Conservation (phyloP, 1,140 invertebrate species). For the Spodoptera litura region DNA sequence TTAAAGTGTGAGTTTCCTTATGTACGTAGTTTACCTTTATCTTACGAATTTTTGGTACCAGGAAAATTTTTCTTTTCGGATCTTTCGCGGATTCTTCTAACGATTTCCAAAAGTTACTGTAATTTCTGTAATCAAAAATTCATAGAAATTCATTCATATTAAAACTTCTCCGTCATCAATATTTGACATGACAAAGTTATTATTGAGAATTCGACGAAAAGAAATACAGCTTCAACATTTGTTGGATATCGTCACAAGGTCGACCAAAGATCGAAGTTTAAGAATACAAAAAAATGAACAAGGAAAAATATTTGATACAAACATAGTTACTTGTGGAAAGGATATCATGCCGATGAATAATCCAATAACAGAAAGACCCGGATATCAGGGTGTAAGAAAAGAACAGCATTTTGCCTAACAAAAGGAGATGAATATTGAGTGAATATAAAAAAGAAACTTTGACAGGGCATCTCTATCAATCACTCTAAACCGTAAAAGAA, state of each 20-base stretch:
- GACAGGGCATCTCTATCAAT: conserved; percentile 47
- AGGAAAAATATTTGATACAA: background rate
- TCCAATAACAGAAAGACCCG: conserved; percentile 13
- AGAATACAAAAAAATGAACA: background rate
- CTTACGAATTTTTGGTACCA: background rate
- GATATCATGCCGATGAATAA: conserved; percentile 6
- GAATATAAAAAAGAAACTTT: conserved; percentile 43
- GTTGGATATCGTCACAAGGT: no score
- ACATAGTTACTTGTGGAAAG: background rate
- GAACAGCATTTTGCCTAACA: conserved; percentile 6
- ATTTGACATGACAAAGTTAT: no score
- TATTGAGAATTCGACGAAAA: no score
- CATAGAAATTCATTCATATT: no score
- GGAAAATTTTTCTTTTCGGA: background rate
- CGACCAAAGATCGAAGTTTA: background rate
- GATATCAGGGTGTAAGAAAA: background rate
- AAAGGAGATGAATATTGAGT: conserved; percentile 48
- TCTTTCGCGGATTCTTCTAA: no score
- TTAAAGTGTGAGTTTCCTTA: conserved; percentile 9
- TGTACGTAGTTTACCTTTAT: conserved; percentile 6
- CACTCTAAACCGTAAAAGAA: conserved; percentile 31
- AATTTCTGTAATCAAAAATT: no score
- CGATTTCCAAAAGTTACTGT: no score
- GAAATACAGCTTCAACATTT: no score
- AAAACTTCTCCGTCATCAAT: no score